Evolutionary conservation across 2,888 invertebrate species (phyloP), one percentile per base, ranked within the genome.

Genomic region (Thera britannica): DNA sequence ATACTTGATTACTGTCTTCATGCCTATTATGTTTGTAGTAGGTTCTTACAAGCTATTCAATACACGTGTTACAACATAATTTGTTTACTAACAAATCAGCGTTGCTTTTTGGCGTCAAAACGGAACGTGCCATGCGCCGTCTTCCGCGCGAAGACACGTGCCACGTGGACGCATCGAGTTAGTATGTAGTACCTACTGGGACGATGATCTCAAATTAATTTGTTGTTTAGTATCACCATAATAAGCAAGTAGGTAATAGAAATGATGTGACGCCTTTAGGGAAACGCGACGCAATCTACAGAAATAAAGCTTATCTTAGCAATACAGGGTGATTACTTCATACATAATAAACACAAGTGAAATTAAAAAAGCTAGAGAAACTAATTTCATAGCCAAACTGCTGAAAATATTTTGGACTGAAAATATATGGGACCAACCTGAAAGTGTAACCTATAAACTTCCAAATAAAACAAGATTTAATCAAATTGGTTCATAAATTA

Each of bases 31-130:
- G 44, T 46, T 46, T 9, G 44, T 46, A 46, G 23, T 5, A 38
- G 38, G 38, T 38, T 5, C 8, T 2, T 44, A 44, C 44, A 44
- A 7, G 44, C 44, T 46, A 46, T 46, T 9, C 44, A 46, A 2
- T 23, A 46, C 58, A 64, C 54, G 64, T 65, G 58, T 48, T 54
- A 44, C 49, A 7, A 48, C 7, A 9, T n/a, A n/a, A n/a, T 51
- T 46, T 68, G 68, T 68, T 65, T 68, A 68, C 58, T 52, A 68
- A 68, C 65, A 68, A 65, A 54, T 48, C 55, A 49, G 23, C n/a
- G 56, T 41, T 58, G 54, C 38, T 12, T 58, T 69, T 69, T 69
- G 65, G 68, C 68, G 65, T 51, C 46, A 58, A 69, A 65, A 58
- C 36, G 11, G 41, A 54, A 46, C 56, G 9, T 23, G 58, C 58